Conservation (phyloP, 2,797 vertebrate genomes). For the Anguilla marmorata region DNA sequence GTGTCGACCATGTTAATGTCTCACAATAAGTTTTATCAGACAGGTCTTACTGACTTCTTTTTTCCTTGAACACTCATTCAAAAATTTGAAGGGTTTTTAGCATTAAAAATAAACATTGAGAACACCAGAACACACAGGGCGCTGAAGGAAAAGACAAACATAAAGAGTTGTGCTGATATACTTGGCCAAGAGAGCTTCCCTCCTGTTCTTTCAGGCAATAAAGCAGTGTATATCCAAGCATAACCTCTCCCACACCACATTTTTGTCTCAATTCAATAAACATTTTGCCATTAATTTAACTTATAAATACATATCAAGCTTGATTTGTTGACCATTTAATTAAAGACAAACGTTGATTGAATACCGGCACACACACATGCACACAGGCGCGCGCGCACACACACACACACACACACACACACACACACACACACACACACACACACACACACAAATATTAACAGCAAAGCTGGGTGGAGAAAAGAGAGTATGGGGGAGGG, state of each 20-base stretch:
- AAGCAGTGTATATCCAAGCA: neutral
- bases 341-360: neutral
- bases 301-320: too few relatives aligned
- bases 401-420: neutral
- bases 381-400: slow-evolving; percentile 37
- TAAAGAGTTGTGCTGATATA: neutral
- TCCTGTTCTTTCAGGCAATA: neutral
- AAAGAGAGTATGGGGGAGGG: slow-evolving; percentile 47
- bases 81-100: neutral
- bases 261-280: neutral
- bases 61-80: neutral
- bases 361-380: neutral
- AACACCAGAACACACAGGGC: neutral
- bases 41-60: slow-evolving; percentile 66
- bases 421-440: neutral
- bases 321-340: neutral
- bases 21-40: slow-evolving; percentile 34
- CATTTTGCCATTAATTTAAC: neutral
- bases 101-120: neutral
- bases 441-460: slow-evolving; percentile 4
- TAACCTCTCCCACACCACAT: neutral
- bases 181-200: neutral
- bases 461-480: neutral
- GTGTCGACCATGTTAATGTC: neutral
- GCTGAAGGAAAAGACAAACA: too few relatives aligned